phyloP scores from a whole-genome alignment of 2,113 vertebrate genomes.

The Lepisosteus oculatus region DNA sequence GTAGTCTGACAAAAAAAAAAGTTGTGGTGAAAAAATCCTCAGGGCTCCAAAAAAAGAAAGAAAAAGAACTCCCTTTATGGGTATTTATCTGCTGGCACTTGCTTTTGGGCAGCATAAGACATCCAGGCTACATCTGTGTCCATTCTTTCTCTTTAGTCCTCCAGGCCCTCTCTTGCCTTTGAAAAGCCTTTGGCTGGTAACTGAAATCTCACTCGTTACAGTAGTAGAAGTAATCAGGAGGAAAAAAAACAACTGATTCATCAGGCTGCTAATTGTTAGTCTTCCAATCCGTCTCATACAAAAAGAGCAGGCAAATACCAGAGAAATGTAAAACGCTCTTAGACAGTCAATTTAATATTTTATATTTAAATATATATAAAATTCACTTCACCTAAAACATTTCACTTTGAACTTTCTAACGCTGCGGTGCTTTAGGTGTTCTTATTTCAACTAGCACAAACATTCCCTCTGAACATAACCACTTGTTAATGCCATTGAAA shows the following conservation, averaged over 20 bases:
- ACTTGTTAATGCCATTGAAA: no score
- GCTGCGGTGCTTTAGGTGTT: no score
- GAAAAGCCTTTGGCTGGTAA: slow-evolving; percentile 46
- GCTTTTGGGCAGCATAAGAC: slow-evolving; percentile 86
- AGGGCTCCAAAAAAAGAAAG: slow-evolving; percentile 42
- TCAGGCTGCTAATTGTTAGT: neutral
- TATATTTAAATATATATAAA: no score
- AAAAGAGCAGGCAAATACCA: neutral
- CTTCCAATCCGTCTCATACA: neutral
- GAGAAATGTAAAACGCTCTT: neutral
- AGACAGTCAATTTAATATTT: no score
- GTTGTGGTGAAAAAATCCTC: slow-evolving; percentile 43
- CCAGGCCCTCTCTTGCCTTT: slow-evolving; percentile 56
- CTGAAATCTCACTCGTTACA: neutral
- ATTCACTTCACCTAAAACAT: no score
- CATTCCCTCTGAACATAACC: no score
- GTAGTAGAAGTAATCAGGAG: neutral
- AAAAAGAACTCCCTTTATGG: slow-evolving; percentile 73
- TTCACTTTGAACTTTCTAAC: no score
- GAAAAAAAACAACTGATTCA: neutral
- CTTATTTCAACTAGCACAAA: no score
- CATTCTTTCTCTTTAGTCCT: slow-evolving; percentile 76
- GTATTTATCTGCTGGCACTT: slow-evolving; percentile 81
- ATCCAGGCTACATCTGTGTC: slow-evolving; percentile 78
- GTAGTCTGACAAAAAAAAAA: slow-evolving; percentile 68